Conservation (phyloP, 2,797 vertebrate species). For the Brachyrhaphis roseni region DNA sequence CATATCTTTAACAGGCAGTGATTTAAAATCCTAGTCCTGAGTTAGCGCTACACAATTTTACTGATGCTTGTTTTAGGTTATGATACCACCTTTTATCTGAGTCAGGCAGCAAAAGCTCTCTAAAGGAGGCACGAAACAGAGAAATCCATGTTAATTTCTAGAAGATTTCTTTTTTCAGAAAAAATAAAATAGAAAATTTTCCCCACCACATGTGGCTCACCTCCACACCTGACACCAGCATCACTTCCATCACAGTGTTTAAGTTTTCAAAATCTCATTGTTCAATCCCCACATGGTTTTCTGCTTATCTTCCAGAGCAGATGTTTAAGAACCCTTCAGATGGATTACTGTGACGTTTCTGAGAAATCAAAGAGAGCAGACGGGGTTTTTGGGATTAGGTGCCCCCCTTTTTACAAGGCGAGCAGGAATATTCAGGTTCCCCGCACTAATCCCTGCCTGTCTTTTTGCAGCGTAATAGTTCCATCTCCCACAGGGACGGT, state of each 20-base stretch:
- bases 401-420: slow-evolving; percentile 47
- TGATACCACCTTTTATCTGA: not conserved
- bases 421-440: slow-evolving; percentile 54
- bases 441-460: slow-evolving; percentile 16
- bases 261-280: not conserved
- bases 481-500: not conserved
- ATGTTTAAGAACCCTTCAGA: slow-evolving; percentile 56
- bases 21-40: not conserved
- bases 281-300: slow-evolving; percentile 5
- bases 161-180: not conserved
- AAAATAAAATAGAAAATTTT: not conserved
- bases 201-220: not conserved
- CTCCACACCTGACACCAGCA: not conserved
- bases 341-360: slow-evolving; percentile 65
- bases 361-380: slow-evolving; percentile 63
- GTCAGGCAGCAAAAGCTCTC: not conserved
- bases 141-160: not conserved
- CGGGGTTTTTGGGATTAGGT: slow-evolving; percentile 67
- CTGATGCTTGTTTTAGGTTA: not conserved
- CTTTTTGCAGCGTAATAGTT: slow-evolving; percentile 18
- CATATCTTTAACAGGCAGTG: not conserved
- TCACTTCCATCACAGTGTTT: not conserved
- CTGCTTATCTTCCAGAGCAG: slow-evolving; percentile 67
- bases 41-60: not conserved
- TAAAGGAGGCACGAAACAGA: not conserved